phyloP scores from a whole-genome alignment of 2,888 invertebrate genomes.

The Lycaena phlaeas region DNA sequence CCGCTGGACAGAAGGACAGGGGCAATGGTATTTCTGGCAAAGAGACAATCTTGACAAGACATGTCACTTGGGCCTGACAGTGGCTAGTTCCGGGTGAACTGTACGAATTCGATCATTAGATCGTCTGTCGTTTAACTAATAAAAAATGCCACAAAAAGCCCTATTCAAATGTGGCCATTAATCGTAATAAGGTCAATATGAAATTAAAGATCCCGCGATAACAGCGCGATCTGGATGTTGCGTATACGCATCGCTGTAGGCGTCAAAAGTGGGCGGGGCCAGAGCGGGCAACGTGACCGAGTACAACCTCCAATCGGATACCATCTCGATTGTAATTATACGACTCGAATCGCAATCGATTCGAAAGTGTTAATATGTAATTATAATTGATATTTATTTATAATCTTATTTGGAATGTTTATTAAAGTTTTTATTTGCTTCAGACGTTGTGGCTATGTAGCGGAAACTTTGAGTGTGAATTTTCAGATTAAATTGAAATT shows the following conservation, averaged over 20 bases:
- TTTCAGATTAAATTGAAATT: too few species aligned
- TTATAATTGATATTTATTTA: constrained; percentile 2
- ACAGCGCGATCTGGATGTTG: constrained; percentile 29
- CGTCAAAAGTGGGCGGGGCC: constrained; percentile 68
- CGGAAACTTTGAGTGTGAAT: too few species aligned
- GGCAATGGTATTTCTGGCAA: too few species aligned
- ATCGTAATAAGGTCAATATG: constrained; percentile 19
- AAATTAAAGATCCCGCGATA: constrained; percentile 18
- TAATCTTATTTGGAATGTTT: neutral
- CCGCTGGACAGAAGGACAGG: too few species aligned
- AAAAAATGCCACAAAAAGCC: neutral
- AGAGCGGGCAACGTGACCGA: constrained; percentile 65
- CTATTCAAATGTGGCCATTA: constrained; percentile 6
- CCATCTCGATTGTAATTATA: constrained; percentile 69
- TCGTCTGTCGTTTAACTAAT: neutral
- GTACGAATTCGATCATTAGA: too few species aligned
- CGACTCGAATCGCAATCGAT: constrained; percentile 39
- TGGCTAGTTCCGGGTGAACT: too few species aligned
- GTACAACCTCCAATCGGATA: constrained; percentile 62
- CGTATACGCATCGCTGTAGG: constrained; percentile 66
- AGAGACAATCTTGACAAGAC: too few species aligned
- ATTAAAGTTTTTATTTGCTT: too few species aligned
- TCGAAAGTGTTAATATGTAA: constrained; percentile 7
- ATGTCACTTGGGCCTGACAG: too few species aligned
- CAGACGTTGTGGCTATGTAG: too few species aligned